Percentiles rank a stretch among this genome's conserved stretches.
phyloP scores from a whole-genome alignment of 1,140 invertebrate genomes.

The Pemphigus obesinymphae region DNA sequence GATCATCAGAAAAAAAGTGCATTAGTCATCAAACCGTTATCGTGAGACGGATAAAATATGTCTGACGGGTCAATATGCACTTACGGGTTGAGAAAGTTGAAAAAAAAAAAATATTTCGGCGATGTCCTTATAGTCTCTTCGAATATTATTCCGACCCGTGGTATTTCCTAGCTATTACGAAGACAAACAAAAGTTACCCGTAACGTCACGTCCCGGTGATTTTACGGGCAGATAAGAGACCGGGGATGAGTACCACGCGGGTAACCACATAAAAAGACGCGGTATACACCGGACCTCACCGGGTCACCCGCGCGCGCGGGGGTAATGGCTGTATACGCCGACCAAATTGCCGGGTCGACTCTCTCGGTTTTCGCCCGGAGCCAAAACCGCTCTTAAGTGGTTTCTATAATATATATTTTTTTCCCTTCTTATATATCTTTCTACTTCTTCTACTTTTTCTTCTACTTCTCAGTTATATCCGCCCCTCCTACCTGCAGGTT shows the following conservation, averaged over 20 bases:
- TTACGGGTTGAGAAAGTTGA: background rate
- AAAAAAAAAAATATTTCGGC: conserved; percentile 21
- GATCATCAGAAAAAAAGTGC: no score
- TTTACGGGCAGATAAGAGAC: conserved; percentile 17
- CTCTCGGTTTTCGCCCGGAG: conserved; percentile 30
- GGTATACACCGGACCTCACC: background rate
- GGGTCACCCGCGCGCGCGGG: background rate
- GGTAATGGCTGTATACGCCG: conserved; percentile 33
- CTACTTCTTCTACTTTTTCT: background rate
- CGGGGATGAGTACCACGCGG: conserved; percentile 10
- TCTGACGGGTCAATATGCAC: background rate
- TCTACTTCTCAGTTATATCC: background rate
- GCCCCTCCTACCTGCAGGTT: conserved; percentile 20
- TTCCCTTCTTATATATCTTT: background rate
- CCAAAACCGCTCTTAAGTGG: conserved; percentile 37
- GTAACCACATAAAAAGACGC: conserved; percentile 10
- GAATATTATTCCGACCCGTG: conserved; percentile 7
- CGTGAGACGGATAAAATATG: background rate
- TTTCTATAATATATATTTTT: conserved; percentile 12
- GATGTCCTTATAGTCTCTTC: no score
- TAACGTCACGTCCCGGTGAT: conserved; percentile 23
- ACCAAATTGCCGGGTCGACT: conserved; percentile 32
- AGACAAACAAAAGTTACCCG: conserved; percentile 35
- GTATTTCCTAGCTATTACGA: conserved; percentile 21
- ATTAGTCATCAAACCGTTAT: background rate